Conservation (phyloP, 2,113 vertebrate genomes). For the Panthera uncia region DNA sequence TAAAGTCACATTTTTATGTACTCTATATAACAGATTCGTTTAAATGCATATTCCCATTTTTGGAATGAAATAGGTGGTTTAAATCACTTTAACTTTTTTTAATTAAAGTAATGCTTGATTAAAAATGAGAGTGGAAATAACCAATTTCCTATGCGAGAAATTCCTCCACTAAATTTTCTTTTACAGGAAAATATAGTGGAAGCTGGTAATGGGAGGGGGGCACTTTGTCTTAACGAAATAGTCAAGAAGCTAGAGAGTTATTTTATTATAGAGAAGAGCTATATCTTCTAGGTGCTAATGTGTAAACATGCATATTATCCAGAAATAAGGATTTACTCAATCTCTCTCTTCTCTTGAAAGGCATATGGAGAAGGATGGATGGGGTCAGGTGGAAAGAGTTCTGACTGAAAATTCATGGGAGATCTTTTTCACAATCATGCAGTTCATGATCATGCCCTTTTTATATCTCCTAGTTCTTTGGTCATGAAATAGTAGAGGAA, state of each 20-base stretch:
- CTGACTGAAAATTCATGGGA: not conserved
- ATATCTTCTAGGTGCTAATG: fast-evolving
- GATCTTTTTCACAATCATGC: not conserved
- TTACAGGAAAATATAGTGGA: not conserved
- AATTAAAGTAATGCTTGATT: not conserved
- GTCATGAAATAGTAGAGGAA: not conserved
- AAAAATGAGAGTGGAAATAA: not conserved
- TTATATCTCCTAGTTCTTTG: not conserved
- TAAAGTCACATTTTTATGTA: not conserved
- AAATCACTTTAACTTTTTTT: not conserved
- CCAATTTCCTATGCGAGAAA: not conserved
- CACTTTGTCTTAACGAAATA: not conserved
- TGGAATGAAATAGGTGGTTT: not conserved
- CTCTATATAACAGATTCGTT: not conserved
- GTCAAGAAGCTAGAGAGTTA: not conserved
- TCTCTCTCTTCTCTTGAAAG: not conserved
- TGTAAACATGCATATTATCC: not conserved
- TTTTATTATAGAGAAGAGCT: not conserved
- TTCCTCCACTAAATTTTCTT: not conserved
- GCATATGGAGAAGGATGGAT: not conserved
- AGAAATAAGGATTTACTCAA: not conserved
- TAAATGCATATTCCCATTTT: not conserved
- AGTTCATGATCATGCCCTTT: not conserved
- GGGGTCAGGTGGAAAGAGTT: not conserved
- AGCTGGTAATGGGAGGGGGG: not conserved